Evolutionary conservation across 2,797 vertebrate species (phyloP).

Genomic region (Eidolon dupreanum): DNA sequence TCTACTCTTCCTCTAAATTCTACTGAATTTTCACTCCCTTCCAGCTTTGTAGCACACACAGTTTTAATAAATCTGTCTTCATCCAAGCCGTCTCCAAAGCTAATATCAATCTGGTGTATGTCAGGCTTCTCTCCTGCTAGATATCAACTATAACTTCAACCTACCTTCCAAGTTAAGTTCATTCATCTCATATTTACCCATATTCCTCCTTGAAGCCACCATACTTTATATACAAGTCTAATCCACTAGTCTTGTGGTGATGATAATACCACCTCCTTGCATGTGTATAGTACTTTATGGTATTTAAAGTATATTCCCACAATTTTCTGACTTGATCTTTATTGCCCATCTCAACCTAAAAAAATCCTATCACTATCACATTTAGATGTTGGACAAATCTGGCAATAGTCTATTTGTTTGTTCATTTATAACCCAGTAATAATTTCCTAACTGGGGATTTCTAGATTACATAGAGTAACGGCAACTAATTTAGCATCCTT

Average conservation of each 20-base stretch:
- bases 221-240: not conserved
- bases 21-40: not conserved
- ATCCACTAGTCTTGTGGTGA: not conserved
- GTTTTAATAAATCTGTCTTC: not conserved
- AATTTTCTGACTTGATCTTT: not conserved
- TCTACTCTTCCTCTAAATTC: not conserved
- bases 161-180: not conserved
- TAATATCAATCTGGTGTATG: not conserved
- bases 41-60: not conserved
- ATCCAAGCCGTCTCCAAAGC: not conserved
- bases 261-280: not conserved
- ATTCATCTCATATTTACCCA: not conserved
- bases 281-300: not conserved
- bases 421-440: not conserved
- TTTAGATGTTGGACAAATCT: not conserved
- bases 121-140: not conserved
- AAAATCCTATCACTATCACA: not conserved
- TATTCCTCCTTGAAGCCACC: not conserved
- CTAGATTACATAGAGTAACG: not conserved
- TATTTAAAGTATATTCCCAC: slow-evolving; percentile 7
- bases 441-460: slow-evolving; percentile 7
- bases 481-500: not conserved
- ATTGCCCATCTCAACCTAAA: not conserved
- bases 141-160: not conserved
- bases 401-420: not conserved